Evolutionary conservation across 2,888 invertebrate genomes (phyloP).

Genomic region (Homarus gammarus): DNA sequence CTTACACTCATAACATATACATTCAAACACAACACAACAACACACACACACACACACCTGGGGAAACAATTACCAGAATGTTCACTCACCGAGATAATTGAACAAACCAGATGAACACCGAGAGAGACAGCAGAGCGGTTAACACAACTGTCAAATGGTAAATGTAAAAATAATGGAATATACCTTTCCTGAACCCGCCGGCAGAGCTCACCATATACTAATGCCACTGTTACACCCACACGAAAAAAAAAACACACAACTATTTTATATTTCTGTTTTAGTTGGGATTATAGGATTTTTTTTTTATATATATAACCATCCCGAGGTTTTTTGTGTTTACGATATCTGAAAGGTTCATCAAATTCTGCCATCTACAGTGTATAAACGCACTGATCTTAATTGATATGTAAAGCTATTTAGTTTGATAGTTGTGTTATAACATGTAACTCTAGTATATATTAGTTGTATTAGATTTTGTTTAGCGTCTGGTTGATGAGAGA

Average conservation of each 20-base stretch:
- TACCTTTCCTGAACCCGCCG: background rate
- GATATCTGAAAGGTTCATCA: too few relatives aligned
- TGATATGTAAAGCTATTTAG: too few relatives aligned
- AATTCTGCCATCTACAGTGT: too few relatives aligned
- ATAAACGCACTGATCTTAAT: too few relatives aligned
- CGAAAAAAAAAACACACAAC: background rate
- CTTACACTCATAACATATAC: slow-evolving; percentile 20
- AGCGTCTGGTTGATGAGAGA: too few relatives aligned
- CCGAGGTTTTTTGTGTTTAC: too few relatives aligned
- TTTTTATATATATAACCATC: too few relatives aligned
- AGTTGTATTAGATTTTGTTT: too few relatives aligned
- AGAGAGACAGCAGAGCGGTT: slow-evolving; percentile 15
- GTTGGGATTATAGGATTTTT: background rate
- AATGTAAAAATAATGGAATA: slow-evolving; percentile 42
- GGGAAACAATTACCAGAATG: slow-evolving; percentile 20
- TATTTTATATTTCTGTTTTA: slow-evolving; percentile 4
- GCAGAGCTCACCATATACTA: background rate
- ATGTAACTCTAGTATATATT: too few relatives aligned
- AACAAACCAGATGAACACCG: slow-evolving; percentile 23
- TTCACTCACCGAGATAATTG: slow-evolving; percentile 38
- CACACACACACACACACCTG: slow-evolving; percentile 31
- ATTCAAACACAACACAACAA: slow-evolving; percentile 27
- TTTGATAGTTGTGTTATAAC: too few relatives aligned
- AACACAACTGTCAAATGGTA: slow-evolving; percentile 38
- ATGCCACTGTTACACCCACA: background rate